Conservation (phyloP, 2,888 invertebrate genomes). For the Syritta pipiens region DNA sequence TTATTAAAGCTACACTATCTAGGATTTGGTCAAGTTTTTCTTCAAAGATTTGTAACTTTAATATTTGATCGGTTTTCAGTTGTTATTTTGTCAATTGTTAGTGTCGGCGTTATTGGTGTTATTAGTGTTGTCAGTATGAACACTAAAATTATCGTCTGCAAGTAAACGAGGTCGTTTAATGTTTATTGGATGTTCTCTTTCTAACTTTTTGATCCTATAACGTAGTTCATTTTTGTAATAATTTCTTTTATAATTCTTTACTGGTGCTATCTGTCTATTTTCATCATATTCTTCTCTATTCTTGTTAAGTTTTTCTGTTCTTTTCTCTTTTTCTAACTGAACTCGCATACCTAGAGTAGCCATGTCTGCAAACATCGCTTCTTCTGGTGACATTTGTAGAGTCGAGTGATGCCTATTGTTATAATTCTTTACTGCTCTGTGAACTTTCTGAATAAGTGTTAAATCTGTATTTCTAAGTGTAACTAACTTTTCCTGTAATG, state of each 20-base stretch:
- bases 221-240: slow-evolving; percentile 37
- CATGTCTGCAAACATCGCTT: background rate
- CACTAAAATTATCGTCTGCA: background rate
- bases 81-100: slow-evolving; percentile 1
- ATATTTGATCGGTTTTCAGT: background rate
- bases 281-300: slow-evolving; percentile 34
- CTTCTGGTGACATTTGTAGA: background rate
- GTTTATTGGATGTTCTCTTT: slow-evolving; percentile 8
- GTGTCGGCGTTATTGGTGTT: background rate
- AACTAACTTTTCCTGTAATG: background rate
- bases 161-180: slow-evolving; percentile 9
- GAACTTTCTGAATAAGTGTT: background rate
- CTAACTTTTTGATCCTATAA: slow-evolving; percentile 3
- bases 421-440: background rate
- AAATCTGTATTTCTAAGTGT: background rate
- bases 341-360: no score
- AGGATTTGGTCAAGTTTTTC: slow-evolving; percentile 26
- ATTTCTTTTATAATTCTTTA: slow-evolving; percentile 39
- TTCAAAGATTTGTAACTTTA: background rate
- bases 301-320: slow-evolving; percentile 15
- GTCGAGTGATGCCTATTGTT: background rate
- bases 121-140: background rate
- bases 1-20: slow-evolving; percentile 10
- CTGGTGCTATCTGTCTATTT: slow-evolving; percentile 30
- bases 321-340: slow-evolving; percentile 56